Evolutionary conservation across 92 coral and sea anemone genomes (phyloP), one percentile per base, ranked within the genome.

Genomic region (Porites lobata): DNA sequence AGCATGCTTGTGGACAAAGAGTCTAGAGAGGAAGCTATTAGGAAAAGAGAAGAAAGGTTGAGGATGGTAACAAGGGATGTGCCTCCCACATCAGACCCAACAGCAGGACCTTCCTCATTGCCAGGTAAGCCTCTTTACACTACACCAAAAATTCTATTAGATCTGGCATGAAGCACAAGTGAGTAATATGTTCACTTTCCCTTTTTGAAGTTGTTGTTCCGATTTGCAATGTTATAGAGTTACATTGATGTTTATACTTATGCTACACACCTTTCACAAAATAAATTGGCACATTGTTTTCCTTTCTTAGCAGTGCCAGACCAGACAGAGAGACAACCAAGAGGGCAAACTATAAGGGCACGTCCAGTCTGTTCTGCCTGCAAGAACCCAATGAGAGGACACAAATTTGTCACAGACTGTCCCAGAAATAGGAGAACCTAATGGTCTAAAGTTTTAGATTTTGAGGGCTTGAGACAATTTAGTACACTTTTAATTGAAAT

Each of bases 1-100:
- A n/a, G n/a, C 93, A 90, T 90, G 93, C 68, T 90, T 4, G 90
- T 90, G 24, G 90, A 85, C 12, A 85, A 90, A n/a, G n/a, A n/a
- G n/a, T n/a, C n/a, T n/a, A n/a, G n/a, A n/a, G n/a, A n/a, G n/a
- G n/a, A n/a, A 69, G 72, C 85, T n/a, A n/a, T n/a, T 10, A 24
- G 70, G 38, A 83, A 77, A 76, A 75, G 79, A 38, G 15, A 51
- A 20, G 72, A 72, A 68, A 53, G 92, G 68, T 47, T 59, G 43
- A 89, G 85, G 26, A 83, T 89, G 84, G 53, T 74, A 2, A 63
- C 86, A 72, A 75, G 54, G 18, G 85, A 89, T 84, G 92, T 77
- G 8, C 89, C 82, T 56, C 93, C 92, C 50, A 88, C 88, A 61
- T 22, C 58, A 62, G 65, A 52, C 57, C 68, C 57, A 8, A 26